Percentiles rank a stretch among this genome's conserved stretches.
Conservation (phyloP, 2,797 vertebrate genomes). For the Falco berigora region DNA sequence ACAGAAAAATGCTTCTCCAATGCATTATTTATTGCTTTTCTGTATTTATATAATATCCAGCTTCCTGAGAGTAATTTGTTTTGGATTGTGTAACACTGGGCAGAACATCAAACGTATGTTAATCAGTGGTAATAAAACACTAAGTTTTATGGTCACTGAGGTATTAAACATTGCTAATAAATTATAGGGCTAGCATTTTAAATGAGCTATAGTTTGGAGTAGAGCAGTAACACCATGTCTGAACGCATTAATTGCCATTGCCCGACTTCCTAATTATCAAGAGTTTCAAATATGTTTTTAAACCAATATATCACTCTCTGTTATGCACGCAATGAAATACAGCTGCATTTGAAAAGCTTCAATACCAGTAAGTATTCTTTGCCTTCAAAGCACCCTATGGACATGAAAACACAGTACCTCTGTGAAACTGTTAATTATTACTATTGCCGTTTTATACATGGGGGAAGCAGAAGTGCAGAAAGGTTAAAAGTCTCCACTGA, state of each 20-base stretch:
- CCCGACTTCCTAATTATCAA: conserved; percentile 68
- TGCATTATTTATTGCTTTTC: conserved; percentile 79
- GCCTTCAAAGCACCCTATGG: neutral
- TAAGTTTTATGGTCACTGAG: conserved; percentile 79
- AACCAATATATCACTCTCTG: neutral
- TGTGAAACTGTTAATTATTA: conserved; percentile 28
- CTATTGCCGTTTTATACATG: neutral
- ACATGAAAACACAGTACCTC: neutral
- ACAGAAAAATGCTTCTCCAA: conserved; percentile 70
- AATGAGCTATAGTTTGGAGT: conserved; percentile 70
- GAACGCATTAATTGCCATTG: conserved; percentile 69
- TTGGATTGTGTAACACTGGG: conserved; percentile 80
- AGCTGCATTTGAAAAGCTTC: conserved; percentile 26
- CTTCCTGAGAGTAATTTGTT: conserved; percentile 83
- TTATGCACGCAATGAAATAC: neutral
- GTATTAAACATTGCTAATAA: conserved; percentile 85
- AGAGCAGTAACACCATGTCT: conserved; percentile 62
- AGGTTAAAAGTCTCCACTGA: conserved; percentile 1
- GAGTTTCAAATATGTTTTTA: conserved; percentile 58
- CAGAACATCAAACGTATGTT: conserved; percentile 85
- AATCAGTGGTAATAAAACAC: conserved; percentile 78
- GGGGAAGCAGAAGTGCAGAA: neutral
- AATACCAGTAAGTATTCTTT: neutral
- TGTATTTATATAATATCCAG: conserved; percentile 80
- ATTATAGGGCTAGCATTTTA: conserved; percentile 77